phyloP scores from a whole-genome alignment of 2,888 invertebrate genomes.

The Dascillus cervinus region DNA sequence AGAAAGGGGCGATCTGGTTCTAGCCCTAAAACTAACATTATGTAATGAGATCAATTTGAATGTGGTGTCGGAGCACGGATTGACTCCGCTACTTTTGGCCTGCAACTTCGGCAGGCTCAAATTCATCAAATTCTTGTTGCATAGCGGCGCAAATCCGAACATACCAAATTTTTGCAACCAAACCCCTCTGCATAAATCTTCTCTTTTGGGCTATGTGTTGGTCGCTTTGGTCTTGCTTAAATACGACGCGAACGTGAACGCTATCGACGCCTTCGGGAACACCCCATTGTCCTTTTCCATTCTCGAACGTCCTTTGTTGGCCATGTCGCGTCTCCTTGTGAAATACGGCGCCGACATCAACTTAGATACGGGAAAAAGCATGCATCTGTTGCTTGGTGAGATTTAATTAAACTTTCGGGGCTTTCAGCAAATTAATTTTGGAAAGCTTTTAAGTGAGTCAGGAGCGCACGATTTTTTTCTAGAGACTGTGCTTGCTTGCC shows the following conservation, averaged over 20 bases:
- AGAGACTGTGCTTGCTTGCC: no score
- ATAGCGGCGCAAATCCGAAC: constrained; percentile 7
- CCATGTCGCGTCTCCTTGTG: constrained; percentile 38
- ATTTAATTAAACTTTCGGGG: constrained; percentile 18
- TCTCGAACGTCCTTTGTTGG: constrained; percentile 41
- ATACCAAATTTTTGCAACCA: neutral
- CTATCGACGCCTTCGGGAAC: constrained; percentile 42
- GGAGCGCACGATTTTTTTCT: no score
- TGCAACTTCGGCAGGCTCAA: constrained; percentile 9
- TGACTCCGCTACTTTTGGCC: constrained; percentile 19
- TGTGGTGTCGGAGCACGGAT: constrained; percentile 8
- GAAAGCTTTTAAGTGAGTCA: no score
- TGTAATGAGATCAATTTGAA: constrained; percentile 10
- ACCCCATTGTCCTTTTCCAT: constrained; percentile 44
- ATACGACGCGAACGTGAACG: constrained; percentile 36
- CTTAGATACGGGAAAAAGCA: constrained; percentile 6
- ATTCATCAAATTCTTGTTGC: constrained; percentile 6
- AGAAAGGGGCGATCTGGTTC: constrained; percentile 13
- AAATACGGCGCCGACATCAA: constrained; percentile 35
- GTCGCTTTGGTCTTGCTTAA: constrained; percentile 34
- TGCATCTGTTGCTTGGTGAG: constrained; percentile 3
- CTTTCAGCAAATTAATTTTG: neutral
- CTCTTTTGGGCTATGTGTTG: constrained; percentile 6
- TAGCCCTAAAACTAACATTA: constrained; percentile 7
- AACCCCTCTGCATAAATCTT: neutral